Evolutionary conservation across 1,140 invertebrate species (phyloP).

Genomic region (Armadillidium nasatum): DNA sequence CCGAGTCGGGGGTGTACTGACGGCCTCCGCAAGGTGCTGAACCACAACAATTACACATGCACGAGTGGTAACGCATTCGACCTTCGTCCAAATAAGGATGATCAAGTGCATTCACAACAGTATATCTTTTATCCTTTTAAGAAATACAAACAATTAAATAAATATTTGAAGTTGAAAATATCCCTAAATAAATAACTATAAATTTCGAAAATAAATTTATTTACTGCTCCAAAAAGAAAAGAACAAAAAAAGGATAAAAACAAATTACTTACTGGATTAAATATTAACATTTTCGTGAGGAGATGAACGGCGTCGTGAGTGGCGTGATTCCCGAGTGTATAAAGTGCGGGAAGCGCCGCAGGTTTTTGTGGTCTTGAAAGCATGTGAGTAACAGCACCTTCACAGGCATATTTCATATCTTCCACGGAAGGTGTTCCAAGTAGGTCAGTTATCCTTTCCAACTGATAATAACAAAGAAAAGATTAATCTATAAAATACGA

Average conservation of each 20-base stretch:
- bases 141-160: constrained; percentile 31
- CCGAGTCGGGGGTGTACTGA: constrained; percentile 88
- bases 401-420: constrained; percentile 94
- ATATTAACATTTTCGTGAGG: constrained; percentile 94
- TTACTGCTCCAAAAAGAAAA: not conserved
- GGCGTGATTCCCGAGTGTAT: constrained; percentile 84
- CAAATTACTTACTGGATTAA: constrained; percentile 79
- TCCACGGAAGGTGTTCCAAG: constrained; percentile 92
- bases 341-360: constrained; percentile 80
- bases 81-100: constrained; percentile 98
- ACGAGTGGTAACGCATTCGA: constrained; percentile 94
- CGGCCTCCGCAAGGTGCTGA: constrained; percentile 65
- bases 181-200: too few species aligned
- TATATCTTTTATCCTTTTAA: constrained; percentile 85
- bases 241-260: not conserved
- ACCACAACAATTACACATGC: constrained; percentile 96
- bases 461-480: constrained; percentile 54
- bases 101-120: constrained; percentile 84
- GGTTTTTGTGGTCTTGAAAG: constrained; percentile 79
- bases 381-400: constrained; percentile 91
- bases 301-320: constrained; percentile 97
- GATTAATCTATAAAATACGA: not conserved
- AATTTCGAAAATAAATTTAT: too few species aligned
- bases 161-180: too few species aligned
- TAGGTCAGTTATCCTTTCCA: constrained; percentile 95